A percentile compares a stretch with the other conserved stretches of the same genome.
Conservation (phyloP, 1,140 invertebrate species). For the Drosophila sp. region DNA sequence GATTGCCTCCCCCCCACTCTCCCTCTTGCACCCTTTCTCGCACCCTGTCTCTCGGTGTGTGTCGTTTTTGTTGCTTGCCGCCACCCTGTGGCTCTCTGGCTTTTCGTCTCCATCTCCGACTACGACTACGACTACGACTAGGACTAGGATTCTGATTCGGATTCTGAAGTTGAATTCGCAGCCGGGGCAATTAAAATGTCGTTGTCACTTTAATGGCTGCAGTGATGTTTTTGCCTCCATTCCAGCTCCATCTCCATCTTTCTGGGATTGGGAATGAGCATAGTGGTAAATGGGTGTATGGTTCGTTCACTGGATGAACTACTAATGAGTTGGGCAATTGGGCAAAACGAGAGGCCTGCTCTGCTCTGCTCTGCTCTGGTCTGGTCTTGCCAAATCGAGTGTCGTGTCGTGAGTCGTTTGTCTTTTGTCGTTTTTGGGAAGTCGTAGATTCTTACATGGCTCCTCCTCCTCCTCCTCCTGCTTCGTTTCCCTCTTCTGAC, state of each 20-base stretch:
- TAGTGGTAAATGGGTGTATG: not conserved
- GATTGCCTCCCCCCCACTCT: too few species aligned
- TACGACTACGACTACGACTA: not conserved
- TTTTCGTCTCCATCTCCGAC: not conserved
- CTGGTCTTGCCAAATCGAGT: conserved; percentile 5
- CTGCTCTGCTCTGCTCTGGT: not conserved
- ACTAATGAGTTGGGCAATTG: conserved; percentile 23
- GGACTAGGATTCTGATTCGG: not conserved
- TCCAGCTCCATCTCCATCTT: not conserved
- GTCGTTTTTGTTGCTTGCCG: conserved; percentile 16
- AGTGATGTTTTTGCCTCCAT: conserved; percentile 14
- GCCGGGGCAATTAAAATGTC: conserved; percentile 31
- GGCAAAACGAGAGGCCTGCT: conserved; percentile 7
- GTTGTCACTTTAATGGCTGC: conserved; percentile 32
- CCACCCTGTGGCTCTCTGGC: conserved; percentile 3
- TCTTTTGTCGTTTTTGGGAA: conserved; percentile 5
- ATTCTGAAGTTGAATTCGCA: conserved; percentile 19
- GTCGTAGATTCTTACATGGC: not conserved
- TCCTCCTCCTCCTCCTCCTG: not conserved
- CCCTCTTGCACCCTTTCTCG: not conserved
- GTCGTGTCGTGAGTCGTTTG: not conserved
- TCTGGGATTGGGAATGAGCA: not conserved
- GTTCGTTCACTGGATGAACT: conserved; percentile 16
- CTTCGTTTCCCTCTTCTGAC: not conserved
- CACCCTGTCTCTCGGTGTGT: not conserved